Evolutionary conservation across 2,797 vertebrate genomes (phyloP), one percentile per base, ranked within the genome.

Genomic region (Aulostomus chinensis): DNA sequence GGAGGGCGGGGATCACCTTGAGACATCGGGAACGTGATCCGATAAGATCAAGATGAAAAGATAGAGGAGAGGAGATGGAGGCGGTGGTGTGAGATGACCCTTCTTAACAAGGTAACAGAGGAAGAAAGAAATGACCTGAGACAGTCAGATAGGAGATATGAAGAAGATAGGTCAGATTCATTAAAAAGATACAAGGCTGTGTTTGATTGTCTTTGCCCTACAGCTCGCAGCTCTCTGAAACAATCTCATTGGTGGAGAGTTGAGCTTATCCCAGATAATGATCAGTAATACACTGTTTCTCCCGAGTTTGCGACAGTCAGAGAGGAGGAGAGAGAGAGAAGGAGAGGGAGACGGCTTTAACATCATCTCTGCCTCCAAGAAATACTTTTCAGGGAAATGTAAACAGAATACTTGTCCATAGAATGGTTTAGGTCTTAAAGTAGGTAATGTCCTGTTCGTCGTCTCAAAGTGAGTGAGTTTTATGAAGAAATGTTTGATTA

Each of bases 131-230:
- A 73, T 54, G 40, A 26, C 58, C 42, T 50, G 29, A 50, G 72
- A 61, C 54, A 73, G 59, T 69, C 26, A 34, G 47, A 64, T 51
- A 43, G 63, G 58, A 67, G 70, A 77, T 73, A 61, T 54, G 55
- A 72, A 67, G 30, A 47, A 59, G 57, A 61, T 81, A 83, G 80
- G 80, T 87, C 77, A 84, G 78, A 82, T 85, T 85, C 75, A 86
- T 85, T 82, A 84, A 85, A 86, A 78, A 76, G 78, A 87, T 80
- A 81, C 71, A 69, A 68, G 62, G 42, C 21, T 54, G 42, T 68
- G 69, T 72, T 77, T 78, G 73, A 79, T 83, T 83, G 73, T 67
- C 49, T 50, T 66, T 55, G 68, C 71, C 59, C 70, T 1, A 9
- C n/a, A 63, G 77, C 68, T 62, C 73, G 71, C 76, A 46, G 62